Conservation (phyloP, 2,113 vertebrate genomes). For the Calonectris borealis region DNA sequence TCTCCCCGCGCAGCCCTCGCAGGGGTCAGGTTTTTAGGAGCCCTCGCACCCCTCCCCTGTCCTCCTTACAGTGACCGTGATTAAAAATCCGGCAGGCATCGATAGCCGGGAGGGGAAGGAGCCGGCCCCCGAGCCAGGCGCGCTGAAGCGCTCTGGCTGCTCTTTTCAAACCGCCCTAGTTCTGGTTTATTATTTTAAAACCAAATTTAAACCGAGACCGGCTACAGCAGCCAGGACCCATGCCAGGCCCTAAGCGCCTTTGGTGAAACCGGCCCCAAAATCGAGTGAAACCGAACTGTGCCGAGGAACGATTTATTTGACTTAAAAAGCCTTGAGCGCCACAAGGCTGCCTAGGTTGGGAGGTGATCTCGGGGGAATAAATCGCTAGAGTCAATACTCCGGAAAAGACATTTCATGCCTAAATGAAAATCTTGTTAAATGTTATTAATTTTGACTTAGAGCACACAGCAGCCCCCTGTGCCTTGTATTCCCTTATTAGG, state of each 20-base stretch:
- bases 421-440: constrained; percentile 99
- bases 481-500: constrained; percentile 99
- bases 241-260: background rate
- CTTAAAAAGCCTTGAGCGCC: constrained; percentile 39
- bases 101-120: constrained; percentile 15
- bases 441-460: constrained; percentile 99
- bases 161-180: background rate
- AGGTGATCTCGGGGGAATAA: constrained; percentile 84
- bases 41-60: background rate
- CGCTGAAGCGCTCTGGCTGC: background rate
- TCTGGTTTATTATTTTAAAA: background rate
- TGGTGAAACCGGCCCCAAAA: background rate
- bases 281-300: background rate
- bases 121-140: constrained; percentile 17
- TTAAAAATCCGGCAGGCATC: constrained; percentile 25
- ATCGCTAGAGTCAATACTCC: constrained; percentile 92
- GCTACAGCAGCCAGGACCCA: background rate
- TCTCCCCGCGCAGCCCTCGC: background rate
- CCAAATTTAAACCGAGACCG: background rate
- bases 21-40: background rate
- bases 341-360: constrained; percentile 56
- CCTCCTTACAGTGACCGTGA: background rate
- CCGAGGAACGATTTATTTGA: constrained; percentile 42
- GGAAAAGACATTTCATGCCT: constrained; percentile 97
- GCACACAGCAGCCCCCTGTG: constrained; percentile 95